These are phyloP conservation scores for Spermophilus dauricus DNA, from an alignment of 2,113 vertebrate genomes.

Conservation along the genomic window DNA sequence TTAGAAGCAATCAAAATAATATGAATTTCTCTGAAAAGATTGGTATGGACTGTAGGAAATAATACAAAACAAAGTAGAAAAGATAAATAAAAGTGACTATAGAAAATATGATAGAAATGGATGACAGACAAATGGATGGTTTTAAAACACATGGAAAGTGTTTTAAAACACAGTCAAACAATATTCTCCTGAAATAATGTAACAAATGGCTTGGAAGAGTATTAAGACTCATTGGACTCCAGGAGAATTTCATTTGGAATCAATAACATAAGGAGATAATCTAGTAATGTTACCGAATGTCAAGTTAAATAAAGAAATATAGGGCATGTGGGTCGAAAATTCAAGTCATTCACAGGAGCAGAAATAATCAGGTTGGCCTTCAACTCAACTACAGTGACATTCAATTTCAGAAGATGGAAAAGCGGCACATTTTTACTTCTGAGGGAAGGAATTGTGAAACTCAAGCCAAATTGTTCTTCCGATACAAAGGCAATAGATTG, in stretches of 20 bases:
- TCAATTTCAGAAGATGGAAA: slow-evolving; percentile 70
- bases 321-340: slow-evolving; percentile 37
- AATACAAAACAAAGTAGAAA: background rate
- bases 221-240: background rate
- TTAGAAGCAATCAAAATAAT: slow-evolving; percentile 37
- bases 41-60: background rate
- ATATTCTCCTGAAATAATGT: background rate
- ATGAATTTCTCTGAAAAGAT: slow-evolving; percentile 24
- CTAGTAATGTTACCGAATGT: slow-evolving; percentile 19
- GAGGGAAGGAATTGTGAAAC: slow-evolving; percentile 16
- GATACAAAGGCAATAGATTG: background rate
- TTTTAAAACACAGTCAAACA: background rate
- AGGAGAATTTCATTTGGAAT: slow-evolving; percentile 50
- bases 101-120: background rate
- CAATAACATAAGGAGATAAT: background rate
- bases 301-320: slow-evolving; percentile 46
- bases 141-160: background rate
- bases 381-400: slow-evolving; percentile 30
- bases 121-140: background rate
- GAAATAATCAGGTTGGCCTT: slow-evolving; percentile 53
- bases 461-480: background rate
- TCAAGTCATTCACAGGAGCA: slow-evolving; percentile 42
- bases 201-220: slow-evolving; percentile 13
- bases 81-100: background rate
- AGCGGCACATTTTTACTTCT: slow-evolving; percentile 25